These are phyloP conservation scores for Exephanes ischioxanthus DNA, from an alignment of 2,888 invertebrate genomes.

Conservation along the genomic window DNA sequence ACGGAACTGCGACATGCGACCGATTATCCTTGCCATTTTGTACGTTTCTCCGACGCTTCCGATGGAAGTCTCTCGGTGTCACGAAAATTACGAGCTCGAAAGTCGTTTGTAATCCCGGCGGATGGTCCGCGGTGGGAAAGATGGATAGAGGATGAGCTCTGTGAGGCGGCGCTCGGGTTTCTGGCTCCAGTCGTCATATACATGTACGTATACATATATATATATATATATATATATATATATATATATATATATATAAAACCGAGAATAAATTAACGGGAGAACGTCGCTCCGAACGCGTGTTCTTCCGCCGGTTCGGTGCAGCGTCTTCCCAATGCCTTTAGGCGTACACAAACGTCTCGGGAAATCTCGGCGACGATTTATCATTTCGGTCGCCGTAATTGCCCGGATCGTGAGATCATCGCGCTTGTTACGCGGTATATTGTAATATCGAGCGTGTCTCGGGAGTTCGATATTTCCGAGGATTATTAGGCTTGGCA, in stretches of 20 bases:
- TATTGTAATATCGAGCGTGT: constrained; percentile 29
- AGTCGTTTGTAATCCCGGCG: constrained; percentile 77
- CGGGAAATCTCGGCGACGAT: constrained; percentile 78
- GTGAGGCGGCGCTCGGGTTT: constrained; percentile 45
- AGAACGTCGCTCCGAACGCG: constrained; percentile 65
- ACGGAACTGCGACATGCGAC: constrained; percentile 38
- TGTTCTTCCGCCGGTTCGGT: constrained; percentile 60
- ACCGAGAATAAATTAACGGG: constrained; percentile 69
- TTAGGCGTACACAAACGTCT: constrained; percentile 70
- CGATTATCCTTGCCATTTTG: constrained; percentile 22
- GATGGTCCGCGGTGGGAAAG: constrained; percentile 52
- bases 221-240: not conserved
- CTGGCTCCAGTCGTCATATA: constrained; percentile 51
- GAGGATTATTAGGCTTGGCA: constrained; percentile 31
- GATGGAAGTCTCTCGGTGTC: constrained; percentile 51
- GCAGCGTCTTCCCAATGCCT: constrained; percentile 52
- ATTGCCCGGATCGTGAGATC: constrained; percentile 73
- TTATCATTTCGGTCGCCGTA: constrained; percentile 78
- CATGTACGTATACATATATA: not conserved
- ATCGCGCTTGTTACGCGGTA: constrained; percentile 44
- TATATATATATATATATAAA: not conserved
- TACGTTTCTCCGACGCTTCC: constrained; percentile 45
- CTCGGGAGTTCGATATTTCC: constrained; percentile 24
- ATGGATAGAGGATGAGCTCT: constrained; percentile 27
- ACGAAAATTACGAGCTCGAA: constrained; percentile 78